phyloP scores from a whole-genome alignment of 2,113 vertebrate genomes.

The Ramphastos sulfuratus region DNA sequence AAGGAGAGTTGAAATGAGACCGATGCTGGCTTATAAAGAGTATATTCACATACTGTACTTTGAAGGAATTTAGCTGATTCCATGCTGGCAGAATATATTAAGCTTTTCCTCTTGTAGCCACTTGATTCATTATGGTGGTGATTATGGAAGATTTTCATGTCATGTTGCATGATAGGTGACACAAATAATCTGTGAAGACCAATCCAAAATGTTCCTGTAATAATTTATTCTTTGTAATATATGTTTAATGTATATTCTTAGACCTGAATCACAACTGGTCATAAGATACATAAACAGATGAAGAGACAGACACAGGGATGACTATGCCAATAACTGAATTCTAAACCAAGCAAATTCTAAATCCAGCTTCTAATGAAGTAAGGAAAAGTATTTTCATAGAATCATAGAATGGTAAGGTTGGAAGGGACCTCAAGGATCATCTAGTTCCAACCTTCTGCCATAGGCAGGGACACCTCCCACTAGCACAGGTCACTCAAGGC shows the following conservation, averaged over 20 bases:
- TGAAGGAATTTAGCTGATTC: background rate
- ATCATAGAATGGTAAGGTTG: no score
- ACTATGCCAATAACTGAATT: background rate
- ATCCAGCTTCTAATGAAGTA: background rate
- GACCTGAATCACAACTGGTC: background rate
- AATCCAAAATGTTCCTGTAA: background rate
- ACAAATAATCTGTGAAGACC: background rate
- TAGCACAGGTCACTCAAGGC: no score
- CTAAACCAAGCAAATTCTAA: background rate
- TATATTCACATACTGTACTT: rapidly evolving
- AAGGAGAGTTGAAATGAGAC: background rate
- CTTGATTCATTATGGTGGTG: background rate
- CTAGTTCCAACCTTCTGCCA: no score
- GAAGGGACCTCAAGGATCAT: no score
- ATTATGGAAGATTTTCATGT: background rate
- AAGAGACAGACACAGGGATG: background rate
- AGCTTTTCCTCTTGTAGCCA: background rate
- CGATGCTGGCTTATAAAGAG: background rate
- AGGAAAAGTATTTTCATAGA: no score
- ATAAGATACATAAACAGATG: background rate
- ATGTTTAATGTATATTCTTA: background rate
- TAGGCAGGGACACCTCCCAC: no score
- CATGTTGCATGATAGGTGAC: background rate
- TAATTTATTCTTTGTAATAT: background rate
- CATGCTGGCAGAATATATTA: background rate